A percentile compares a stretch with the other conserved stretches of the same genome.
phyloP scores from a whole-genome alignment of 1,140 invertebrate species.

The Cherax destructor region DNA sequence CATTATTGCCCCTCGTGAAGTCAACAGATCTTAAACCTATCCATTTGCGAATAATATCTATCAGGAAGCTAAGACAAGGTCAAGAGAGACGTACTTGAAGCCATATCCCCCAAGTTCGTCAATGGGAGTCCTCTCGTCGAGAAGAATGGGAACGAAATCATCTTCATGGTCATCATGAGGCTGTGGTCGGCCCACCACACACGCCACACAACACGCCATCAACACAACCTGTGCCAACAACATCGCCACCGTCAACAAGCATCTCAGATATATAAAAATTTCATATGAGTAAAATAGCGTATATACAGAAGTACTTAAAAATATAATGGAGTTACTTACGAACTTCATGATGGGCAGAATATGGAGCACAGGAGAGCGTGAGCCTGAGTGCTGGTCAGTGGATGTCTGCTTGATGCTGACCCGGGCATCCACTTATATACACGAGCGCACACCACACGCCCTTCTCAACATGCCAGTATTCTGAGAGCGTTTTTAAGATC shows the following conservation, averaged over 20 bases:
- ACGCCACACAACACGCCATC: neutral
- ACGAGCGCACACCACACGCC: neutral
- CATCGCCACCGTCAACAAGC: no score
- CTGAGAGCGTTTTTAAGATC: neutral
- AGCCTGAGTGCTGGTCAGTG: neutral
- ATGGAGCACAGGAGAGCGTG: neutral
- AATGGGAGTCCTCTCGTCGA: constrained; percentile 19
- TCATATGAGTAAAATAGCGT: neutral
- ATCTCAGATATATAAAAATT: neutral
- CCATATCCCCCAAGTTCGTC: constrained; percentile 14
- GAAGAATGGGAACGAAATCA: neutral
- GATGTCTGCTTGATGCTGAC: neutral
- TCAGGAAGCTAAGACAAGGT: no score
- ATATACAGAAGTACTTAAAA: neutral
- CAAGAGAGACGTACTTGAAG: neutral
- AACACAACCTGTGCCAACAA: neutral
- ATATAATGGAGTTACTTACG: neutral
- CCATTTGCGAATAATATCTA: no score
- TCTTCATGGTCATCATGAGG: neutral
- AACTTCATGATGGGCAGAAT: neutral
- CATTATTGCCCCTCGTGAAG: no score
- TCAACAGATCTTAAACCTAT: no score
- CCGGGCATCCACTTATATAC: neutral
- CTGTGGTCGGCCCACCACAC: neutral
- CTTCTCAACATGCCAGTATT: neutral